Conservation (phyloP, 2,113 vertebrate genomes). For the Apteryx mantelli region DNA sequence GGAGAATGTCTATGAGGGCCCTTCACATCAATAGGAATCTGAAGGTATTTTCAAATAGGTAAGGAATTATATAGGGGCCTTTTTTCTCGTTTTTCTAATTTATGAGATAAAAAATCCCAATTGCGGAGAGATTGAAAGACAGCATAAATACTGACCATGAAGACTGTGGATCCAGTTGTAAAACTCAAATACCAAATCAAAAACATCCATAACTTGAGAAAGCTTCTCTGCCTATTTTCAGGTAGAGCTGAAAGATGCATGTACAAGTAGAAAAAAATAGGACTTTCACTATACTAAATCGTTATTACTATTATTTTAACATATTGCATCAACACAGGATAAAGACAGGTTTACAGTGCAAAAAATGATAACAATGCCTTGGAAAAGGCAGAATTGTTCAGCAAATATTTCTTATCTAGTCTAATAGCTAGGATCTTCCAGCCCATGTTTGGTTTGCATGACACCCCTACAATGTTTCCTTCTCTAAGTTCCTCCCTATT, state of each 20-base stretch:
- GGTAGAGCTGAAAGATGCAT: neutral
- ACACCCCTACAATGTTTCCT: neutral
- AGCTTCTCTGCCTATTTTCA: neutral
- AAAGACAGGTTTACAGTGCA: neutral
- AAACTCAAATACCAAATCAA: neutral
- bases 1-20: neutral
- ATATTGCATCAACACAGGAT: neutral
- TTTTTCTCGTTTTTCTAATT: neutral
- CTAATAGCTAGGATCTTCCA: neutral
- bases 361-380: neutral
- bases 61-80: neutral
- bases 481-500: neutral
- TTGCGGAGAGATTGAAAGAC: neutral
- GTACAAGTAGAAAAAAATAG: neutral
- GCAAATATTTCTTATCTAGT: neutral
- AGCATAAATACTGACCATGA: neutral
- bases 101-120: neutral
- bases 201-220: neutral
- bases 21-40: neutral
- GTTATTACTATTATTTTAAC: neutral
- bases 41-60: neutral
- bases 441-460: neutral
- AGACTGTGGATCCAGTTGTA: neutral
- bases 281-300: neutral
- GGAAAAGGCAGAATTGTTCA: neutral